Conservation (phyloP, 2,797 vertebrate genomes). For the Smutsia temminckii region DNA sequence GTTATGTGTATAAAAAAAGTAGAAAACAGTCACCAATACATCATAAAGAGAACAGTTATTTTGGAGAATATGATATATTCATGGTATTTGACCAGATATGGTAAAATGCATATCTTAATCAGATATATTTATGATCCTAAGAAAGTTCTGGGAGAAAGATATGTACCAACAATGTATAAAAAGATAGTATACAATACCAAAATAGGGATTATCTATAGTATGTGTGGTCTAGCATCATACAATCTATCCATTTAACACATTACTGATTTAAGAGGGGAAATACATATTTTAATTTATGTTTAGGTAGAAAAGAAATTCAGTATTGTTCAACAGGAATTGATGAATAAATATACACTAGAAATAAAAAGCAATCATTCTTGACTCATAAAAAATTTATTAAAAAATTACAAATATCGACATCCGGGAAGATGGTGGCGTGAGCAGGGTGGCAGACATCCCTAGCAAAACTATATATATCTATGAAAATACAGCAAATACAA, state of each 20-base stretch:
- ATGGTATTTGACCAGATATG: not conserved
- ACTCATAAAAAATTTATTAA: not conserved
- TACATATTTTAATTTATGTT: not conserved
- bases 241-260: not conserved
- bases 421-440: too few species aligned
- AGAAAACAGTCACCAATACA: not conserved
- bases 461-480: too few species aligned
- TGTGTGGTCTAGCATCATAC: not conserved
- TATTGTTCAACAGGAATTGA: not conserved
- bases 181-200: not conserved
- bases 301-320: not conserved
- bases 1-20: not conserved
- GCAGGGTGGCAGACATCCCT: too few species aligned
- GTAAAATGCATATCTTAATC: not conserved
- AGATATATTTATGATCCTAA: not conserved
- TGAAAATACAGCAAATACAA: too few species aligned
- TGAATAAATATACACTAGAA: not conserved
- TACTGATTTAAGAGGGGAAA: not conserved
- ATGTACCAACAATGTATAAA: not conserved
- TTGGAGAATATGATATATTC: not conserved
- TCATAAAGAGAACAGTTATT: not conserved
- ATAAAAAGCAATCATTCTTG: not conserved
- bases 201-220: not conserved
- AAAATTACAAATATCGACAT: not conserved
- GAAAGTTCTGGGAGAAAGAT: not conserved